Evolutionary conservation across 2,888 invertebrate species (phyloP).

Genomic region (Aplocera efformata): DNA sequence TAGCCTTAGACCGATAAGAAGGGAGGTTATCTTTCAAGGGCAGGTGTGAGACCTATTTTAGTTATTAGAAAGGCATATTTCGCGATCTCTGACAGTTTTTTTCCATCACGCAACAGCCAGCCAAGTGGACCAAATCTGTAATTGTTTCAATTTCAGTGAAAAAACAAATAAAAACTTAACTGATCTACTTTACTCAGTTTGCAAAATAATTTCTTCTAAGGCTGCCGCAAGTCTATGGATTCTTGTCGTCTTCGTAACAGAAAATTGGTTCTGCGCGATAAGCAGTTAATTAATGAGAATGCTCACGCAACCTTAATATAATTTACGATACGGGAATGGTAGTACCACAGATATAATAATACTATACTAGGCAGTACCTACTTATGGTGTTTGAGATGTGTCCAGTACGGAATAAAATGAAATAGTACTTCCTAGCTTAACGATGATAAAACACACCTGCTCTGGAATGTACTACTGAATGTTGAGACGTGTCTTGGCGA

Average conservation of each 20-base stretch:
- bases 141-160: constrained; percentile 24
- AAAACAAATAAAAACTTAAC: constrained; percentile 17
- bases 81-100: constrained; percentile 24
- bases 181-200: constrained; percentile 14
- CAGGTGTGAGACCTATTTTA: constrained; percentile 5
- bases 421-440: no score
- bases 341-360: no score
- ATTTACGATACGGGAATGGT: no score
- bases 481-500: no score
- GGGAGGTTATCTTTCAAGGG: constrained; percentile 16
- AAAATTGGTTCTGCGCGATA: no score
- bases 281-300: no score
- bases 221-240: neutral
- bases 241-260: neutral
- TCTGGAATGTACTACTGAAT: no score
- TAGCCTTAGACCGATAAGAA: constrained; percentile 3
- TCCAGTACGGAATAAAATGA: no score
- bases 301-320: no score
- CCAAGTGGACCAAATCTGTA: constrained; percentile 25
- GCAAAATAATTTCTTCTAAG: neutral
- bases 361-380: no score
- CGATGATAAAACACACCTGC: no score
- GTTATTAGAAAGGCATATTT: constrained; percentile 29
- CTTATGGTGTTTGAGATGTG: no score
- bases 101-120: constrained; percentile 20